Conservation (phyloP, 2,113 vertebrate genomes). For the Lagopus leucura region DNA sequence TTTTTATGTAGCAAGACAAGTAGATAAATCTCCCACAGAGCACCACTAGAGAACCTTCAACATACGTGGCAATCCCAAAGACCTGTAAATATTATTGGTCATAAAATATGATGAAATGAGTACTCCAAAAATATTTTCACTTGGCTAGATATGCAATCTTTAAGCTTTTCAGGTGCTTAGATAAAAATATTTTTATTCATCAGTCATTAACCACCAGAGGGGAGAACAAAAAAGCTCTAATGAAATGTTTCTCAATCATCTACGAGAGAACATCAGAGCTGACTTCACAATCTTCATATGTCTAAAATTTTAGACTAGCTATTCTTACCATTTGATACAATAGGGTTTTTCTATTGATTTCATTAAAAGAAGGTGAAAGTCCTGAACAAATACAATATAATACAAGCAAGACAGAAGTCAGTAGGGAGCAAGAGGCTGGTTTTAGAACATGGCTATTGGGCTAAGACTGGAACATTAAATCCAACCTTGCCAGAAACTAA, state of each 20-base stretch:
- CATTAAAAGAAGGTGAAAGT: background rate
- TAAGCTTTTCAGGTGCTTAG: background rate
- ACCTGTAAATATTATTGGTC: slow-evolving; percentile 25
- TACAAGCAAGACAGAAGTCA: background rate
- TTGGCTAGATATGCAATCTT: background rate
- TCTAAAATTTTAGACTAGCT: background rate
- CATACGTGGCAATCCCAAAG: background rate
- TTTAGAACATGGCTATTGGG: background rate
- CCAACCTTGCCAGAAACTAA: background rate
- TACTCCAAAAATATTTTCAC: background rate
- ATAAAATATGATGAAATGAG: background rate
- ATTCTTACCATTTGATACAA: background rate
- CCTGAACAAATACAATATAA: background rate
- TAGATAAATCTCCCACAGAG: background rate
- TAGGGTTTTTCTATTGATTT: background rate
- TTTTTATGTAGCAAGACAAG: slow-evolving; percentile 9
- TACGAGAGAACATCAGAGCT: background rate
- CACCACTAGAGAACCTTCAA: background rate
- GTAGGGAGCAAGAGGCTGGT: background rate
- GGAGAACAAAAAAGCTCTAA: background rate
- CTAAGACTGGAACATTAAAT: background rate
- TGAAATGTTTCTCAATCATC: background rate
- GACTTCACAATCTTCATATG: background rate
- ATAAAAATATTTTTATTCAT: slow-evolving; percentile 1
- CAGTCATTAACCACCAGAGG: background rate